Percentiles rank a stretch among this genome's conserved stretches.
Conservation (phyloP, 2,113 vertebrate species). For the Loxodonta africana region DNA sequence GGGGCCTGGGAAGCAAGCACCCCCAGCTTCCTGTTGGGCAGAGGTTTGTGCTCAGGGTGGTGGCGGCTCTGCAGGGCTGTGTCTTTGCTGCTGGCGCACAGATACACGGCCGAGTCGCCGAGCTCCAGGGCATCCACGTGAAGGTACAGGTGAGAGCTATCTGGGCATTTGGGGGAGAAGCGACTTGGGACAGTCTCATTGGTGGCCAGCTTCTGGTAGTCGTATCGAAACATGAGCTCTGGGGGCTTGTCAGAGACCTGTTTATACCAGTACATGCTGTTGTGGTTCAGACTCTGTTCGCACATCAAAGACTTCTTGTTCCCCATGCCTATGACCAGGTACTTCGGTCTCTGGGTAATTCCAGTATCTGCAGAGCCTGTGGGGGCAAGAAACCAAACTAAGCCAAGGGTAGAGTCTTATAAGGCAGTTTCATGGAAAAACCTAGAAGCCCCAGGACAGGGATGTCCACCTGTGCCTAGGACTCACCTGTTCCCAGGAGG, state of each 20-base stretch:
- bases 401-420: not conserved
- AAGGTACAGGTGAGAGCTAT: not conserved
- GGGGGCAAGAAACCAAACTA: not conserved
- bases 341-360: conserved; percentile 43
- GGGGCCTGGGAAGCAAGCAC: too few relatives aligned
- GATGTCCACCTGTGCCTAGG: not conserved
- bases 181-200: not conserved
- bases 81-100: conserved; percentile 67
- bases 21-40: not conserved
- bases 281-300: not conserved
- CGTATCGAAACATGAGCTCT: conserved; percentile 58
- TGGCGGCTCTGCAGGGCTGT: conserved; percentile 80
- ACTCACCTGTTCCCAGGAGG: conserved; percentile 12
- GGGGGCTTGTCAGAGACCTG: not conserved
- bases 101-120: not conserved
- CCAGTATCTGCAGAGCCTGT: not conserved
- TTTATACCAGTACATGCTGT: not conserved
- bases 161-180: not conserved
- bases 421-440: not conserved
- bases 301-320: not conserved
- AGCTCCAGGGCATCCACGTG: not conserved
- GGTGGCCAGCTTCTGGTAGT: rapidly evolving
- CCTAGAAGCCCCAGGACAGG: rapidly evolving
- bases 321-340: not conserved
- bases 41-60: conserved; percentile 79